Conservation (phyloP, 2,113 vertebrate species). For the Actenoides hombroni region DNA sequence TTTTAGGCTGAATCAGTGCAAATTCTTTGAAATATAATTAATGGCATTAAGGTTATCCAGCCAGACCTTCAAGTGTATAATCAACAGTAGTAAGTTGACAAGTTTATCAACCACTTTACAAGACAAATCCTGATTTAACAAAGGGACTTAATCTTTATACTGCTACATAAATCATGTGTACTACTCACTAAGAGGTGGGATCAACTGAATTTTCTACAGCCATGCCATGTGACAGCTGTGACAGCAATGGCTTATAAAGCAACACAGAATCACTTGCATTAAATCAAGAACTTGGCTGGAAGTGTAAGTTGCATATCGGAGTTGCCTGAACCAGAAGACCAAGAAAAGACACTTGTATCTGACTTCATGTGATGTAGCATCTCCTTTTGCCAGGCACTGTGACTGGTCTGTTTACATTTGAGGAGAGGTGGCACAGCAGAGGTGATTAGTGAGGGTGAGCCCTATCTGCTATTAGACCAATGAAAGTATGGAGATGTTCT, state of each 20-base stretch:
- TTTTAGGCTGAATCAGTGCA: background rate
- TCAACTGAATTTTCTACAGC: conserved; percentile 29
- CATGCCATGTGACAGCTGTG: background rate
- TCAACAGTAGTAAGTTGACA: conserved; percentile 10
- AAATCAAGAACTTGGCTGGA: background rate
- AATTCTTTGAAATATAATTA: conserved; percentile 31
- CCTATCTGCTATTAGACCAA: accelerated
- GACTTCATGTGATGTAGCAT: background rate
- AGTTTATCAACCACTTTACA: conserved; percentile 29
- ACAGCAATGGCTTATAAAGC: background rate
- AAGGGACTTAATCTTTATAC: conserved; percentile 13
- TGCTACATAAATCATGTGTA: background rate
- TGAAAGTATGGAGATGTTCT: accelerated
- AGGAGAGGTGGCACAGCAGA: background rate
- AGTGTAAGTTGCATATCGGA: background rate
- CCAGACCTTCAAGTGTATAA: background rate
- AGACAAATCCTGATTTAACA: conserved; percentile 24
- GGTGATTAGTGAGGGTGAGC: accelerated
- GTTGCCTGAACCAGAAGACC: background rate
- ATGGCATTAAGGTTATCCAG: background rate
- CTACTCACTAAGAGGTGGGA: background rate
- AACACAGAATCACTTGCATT: background rate
- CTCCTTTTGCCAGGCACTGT: background rate
- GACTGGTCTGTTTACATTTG: accelerated
- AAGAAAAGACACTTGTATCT: too few relatives aligned